Evolutionary conservation across 2,888 invertebrate genomes (phyloP), one percentile per base, ranked within the genome.

Genomic region (Eulithis prunata): DNA sequence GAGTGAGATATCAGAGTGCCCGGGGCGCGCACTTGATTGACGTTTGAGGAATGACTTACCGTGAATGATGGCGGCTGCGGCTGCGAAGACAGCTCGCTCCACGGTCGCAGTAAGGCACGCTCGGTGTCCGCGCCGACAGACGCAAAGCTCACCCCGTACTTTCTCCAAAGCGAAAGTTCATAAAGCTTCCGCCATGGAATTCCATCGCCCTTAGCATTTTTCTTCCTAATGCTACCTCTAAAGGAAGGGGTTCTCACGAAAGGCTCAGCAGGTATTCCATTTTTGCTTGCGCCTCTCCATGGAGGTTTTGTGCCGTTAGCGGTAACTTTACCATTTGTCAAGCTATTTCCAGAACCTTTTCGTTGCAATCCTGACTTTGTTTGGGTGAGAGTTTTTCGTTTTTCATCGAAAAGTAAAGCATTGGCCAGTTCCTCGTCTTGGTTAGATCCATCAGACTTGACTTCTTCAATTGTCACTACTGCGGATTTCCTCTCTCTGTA

Each of bases 151-250:
- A 93, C 90, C 57, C 93, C 92, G 72, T 85, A 93, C 86, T 94
- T 91, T 81, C 93, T 89, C 86, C 94, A 90, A 72, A 94, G 82
- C 51, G 94, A 93, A 81, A 94, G 86, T 78, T 94, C 94, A 77
- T 94, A 89, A 69, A 95, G 82, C 77, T 93, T 90, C 73, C 93
- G 90, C 94, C 94, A 94, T 47, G 94, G 90, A 53, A 93, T 81
- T 12, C 88, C 91, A 72, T 93, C 91, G 70, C 79, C 86, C 59
- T 88, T 87, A 45, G 79, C 75, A 49, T 85, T 86, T 73, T 87
- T 87, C 83, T 91, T 93, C 62, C 87, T 86, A 57, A 92, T 86
- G 63, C 91, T 93, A 13, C 90, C 90, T 57, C 94, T 85, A 46
- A 92, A 81, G 47, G 91, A 90, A 0, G 89, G 89, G 6, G 84